These are phyloP conservation scores for Diplolepis rosae DNA, from an alignment of 2,888 invertebrate species.

Conservation along the genomic window DNA sequence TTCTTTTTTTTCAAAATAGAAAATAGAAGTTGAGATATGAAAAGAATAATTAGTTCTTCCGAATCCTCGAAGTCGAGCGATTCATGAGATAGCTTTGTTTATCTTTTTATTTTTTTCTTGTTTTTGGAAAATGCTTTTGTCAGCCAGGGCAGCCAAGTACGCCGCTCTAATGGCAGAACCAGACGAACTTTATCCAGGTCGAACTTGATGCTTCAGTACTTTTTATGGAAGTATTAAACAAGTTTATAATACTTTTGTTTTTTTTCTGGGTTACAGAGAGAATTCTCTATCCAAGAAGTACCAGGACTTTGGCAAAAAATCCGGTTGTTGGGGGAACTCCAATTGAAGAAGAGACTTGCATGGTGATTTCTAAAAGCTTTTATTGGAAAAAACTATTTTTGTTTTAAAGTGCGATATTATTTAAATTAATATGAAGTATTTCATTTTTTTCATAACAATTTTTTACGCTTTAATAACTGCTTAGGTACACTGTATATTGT, in stretches of 20 bases:
- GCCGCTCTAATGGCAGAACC: slow-evolving; percentile 68
- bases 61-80: slow-evolving; percentile 5
- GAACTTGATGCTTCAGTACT: slow-evolving; percentile 21
- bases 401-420: too few species aligned
- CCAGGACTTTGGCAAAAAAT: slow-evolving; percentile 75
- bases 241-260: background rate
- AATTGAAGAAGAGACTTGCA: slow-evolving; percentile 79
- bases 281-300: slow-evolving; percentile 78
- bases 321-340: slow-evolving; percentile 79
- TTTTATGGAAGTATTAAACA: background rate
- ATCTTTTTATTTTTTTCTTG: too few species aligned
- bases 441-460: too few species aligned
- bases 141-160: slow-evolving; percentile 63
- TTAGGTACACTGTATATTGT: too few species aligned
- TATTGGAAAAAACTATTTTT: too few species aligned
- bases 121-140: slow-evolving; percentile 57
- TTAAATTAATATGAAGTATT: too few species aligned
- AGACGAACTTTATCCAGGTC: slow-evolving; percentile 70
- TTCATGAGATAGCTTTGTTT: background rate
- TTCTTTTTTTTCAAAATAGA: background rate
- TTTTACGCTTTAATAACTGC: too few species aligned
- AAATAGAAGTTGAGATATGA: background rate
- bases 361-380: slow-evolving; percentile 73
- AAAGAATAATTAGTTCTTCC: background rate
- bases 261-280: slow-evolving; percentile 75